Evolutionary conservation across 2,888 invertebrate genomes (phyloP), one percentile per base, ranked within the genome.

Genomic region (Cephalotes varians): DNA sequence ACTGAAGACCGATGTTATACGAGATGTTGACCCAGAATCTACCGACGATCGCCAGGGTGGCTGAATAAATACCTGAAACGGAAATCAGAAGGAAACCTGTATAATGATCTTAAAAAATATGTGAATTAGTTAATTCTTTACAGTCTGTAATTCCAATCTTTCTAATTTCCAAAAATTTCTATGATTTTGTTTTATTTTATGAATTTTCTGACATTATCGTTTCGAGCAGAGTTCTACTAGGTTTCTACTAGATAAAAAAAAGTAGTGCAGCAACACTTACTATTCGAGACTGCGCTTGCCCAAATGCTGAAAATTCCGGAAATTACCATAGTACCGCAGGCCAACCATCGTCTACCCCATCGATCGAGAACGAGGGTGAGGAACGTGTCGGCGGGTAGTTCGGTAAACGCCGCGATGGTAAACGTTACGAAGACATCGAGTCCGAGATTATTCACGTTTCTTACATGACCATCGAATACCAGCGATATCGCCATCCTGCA

Each of bases 1-100:
- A 98, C 90, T 98, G 98, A 0, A 98, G 95, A 0, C 98, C 98
- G 86, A 98, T 98, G 94, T 98, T 98, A 95, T 98, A 98, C 0
- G 98, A 97, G 72, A 98, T 98, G 93, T 98, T 98, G 15, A 98
- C 97, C 85, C 97, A 97, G 89, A 98, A 98, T 25, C 98, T 95
- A 4, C 98, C 98, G 84, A 97, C 95, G 85, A 98, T 98, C 9
- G 98, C 98, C 73, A 98, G 94, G 0, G 97, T 95, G 0, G 98
- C 98, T 51, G 97, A 96, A 6, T 97, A 96, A 1, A 97, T 96
- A 54, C 97, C 97, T 97, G 93, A 31, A 74, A 76, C 7, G 10
- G 21, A 37, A 47, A 25, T 51, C 15, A 15, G 12, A 51, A 18
- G 1, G 9, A 49, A 62, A 44, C 25, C 7, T 40, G 56, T 34